Evolutionary conservation across 1,140 invertebrate species (phyloP).

Genomic region (Anthonomus grandis): DNA sequence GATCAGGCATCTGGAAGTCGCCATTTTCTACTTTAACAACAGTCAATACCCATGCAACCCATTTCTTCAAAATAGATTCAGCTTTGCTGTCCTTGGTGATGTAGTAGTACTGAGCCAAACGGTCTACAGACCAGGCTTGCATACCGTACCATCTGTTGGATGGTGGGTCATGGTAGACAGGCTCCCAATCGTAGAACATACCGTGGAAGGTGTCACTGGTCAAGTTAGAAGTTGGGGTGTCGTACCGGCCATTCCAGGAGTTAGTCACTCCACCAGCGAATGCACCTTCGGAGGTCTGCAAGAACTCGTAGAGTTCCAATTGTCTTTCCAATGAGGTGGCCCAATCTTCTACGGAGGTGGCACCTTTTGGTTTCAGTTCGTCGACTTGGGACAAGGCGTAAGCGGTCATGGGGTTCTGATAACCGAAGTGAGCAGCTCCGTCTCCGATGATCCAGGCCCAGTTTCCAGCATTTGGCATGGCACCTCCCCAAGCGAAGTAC

Average conservation of each 20-base stretch:
- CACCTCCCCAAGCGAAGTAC: conserved; percentile 26
- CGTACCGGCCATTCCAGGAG: conserved; percentile 28
- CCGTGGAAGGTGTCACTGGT: conserved; percentile 23
- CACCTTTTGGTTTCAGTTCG: conserved; percentile 25
- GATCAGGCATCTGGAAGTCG: conserved; percentile 23
- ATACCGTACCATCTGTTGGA: conserved; percentile 31
- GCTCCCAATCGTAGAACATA: conserved; percentile 31
- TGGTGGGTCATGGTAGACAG: conserved; percentile 27
- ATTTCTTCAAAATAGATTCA: conserved; percentile 25
- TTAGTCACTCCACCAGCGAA: conserved; percentile 31
- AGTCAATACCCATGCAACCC: conserved; percentile 22
- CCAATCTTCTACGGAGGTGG: conserved; percentile 25
- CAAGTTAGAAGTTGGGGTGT: conserved; percentile 18
- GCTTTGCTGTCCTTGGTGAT: conserved; percentile 22
- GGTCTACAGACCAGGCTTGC: conserved; percentile 30
- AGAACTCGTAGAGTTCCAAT: conserved; percentile 28
- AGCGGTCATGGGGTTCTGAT: conserved; percentile 28
- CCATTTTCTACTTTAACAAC: conserved; percentile 16
- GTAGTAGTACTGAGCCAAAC: conserved; percentile 31
- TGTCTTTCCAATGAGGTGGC: conserved; percentile 24
- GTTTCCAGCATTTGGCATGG: conserved; percentile 6
- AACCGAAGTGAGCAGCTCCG: conserved; percentile 23
- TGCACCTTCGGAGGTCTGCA: conserved; percentile 28
- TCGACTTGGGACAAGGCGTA: conserved; percentile 20
- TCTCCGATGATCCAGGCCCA: conserved; percentile 29